Conservation (phyloP, 1,140 invertebrate species). For the Copidosoma floridanum region DNA sequence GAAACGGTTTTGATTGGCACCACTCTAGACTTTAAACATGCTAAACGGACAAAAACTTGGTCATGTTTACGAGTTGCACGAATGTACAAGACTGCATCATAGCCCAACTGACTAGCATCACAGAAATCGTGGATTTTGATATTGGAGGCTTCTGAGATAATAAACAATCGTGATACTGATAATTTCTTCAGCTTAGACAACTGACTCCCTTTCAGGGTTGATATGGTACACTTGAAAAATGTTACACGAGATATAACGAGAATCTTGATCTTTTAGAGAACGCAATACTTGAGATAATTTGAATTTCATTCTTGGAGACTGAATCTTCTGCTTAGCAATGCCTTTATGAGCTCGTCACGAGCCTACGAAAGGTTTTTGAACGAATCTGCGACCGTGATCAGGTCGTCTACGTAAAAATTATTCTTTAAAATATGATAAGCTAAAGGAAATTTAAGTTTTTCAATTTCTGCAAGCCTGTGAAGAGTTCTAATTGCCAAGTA, state of each 20-base stretch:
- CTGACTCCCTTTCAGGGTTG: background rate
- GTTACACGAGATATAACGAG: background rate
- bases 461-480: background rate
- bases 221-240: background rate
- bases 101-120: slow-evolving; percentile 19
- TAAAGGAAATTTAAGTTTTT: background rate
- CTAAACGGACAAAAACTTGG: background rate
- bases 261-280: background rate
- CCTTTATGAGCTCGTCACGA: background rate
- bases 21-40: background rate
- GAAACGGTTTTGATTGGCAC: background rate
- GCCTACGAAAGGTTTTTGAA: background rate
- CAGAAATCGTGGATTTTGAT: slow-evolving; percentile 3
- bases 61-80: background rate
- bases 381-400: background rate
- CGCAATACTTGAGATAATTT: background rate
- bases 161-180: too few species aligned
- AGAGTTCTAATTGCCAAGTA: background rate
- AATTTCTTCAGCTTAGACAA: background rate
- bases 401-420: slow-evolving; percentile 12
- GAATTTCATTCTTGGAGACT: slow-evolving; percentile 7
- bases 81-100: slow-evolving; percentile 13
- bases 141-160: background rate
- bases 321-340: background rate
- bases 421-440: background rate